Evolutionary conservation across 2,113 vertebrate species (phyloP).

Genomic region (Anarhynchus alexandrinus): DNA sequence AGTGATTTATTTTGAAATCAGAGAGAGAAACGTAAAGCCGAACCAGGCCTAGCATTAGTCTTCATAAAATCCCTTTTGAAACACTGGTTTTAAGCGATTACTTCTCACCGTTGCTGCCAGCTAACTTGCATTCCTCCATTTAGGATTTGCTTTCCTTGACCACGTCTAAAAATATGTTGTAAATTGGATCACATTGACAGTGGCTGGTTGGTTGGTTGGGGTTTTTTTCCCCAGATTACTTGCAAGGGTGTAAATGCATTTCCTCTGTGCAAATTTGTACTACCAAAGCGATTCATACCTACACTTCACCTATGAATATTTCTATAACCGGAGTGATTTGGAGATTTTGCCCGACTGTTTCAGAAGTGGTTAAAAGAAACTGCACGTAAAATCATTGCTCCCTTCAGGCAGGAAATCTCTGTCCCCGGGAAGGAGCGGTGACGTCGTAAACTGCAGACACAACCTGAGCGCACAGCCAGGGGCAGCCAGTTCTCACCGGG

Average conservation of each 20-base stretch:
- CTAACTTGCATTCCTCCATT: background rate
- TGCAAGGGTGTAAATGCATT: background rate
- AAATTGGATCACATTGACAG: background rate
- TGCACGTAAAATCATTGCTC: background rate
- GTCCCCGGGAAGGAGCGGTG: background rate
- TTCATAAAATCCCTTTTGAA: background rate
- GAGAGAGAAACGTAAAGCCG: background rate
- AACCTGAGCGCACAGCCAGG: background rate
- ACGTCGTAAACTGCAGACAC: background rate
- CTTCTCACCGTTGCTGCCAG: background rate
- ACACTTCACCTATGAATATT: background rate
- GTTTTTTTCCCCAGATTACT: background rate
- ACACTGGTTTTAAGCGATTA: background rate
- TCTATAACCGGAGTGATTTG: background rate
- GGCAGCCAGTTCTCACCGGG: background rate
- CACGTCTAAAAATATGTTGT: background rate
- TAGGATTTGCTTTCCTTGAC: background rate
- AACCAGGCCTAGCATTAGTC: background rate
- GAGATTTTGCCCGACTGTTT: fast-evolving
- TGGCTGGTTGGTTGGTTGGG: background rate
- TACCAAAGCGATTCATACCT: background rate
- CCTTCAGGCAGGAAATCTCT: background rate
- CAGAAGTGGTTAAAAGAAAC: background rate
- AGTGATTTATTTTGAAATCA: background rate
- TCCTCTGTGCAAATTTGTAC: background rate